phyloP scores from a whole-genome alignment of 2,888 invertebrate genomes.

The Ophion obscuratus region DNA sequence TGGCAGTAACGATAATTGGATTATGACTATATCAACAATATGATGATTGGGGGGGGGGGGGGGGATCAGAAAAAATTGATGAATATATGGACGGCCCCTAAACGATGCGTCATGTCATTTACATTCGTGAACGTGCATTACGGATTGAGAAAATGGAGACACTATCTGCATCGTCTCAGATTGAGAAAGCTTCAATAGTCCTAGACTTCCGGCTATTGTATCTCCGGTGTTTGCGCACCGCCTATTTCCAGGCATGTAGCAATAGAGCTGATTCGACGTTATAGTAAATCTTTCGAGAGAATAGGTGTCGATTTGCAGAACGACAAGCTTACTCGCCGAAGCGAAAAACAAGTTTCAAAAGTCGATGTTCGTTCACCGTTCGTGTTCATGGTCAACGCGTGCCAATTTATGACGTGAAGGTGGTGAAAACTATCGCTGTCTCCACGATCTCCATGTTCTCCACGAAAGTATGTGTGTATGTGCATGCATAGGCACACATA shows the following conservation, averaged over 20 bases:
- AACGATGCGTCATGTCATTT: background rate
- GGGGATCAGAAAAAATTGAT: no score
- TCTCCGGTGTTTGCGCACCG: background rate
- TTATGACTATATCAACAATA: no score
- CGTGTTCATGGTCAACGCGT: conserved; percentile 63
- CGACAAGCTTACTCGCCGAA: conserved; percentile 45
- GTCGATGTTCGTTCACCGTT: conserved; percentile 47
- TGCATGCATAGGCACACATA: background rate
- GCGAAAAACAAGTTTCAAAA: conserved; percentile 58
- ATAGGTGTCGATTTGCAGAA: conserved; percentile 8
- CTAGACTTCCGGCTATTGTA: background rate
- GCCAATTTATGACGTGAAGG: conserved; percentile 73
- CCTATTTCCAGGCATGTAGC: background rate
- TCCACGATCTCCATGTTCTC: no score
- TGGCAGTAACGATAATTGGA: no score
- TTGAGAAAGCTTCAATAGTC: background rate
- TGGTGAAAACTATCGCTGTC: conserved; percentile 66
- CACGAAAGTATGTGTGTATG: background rate
- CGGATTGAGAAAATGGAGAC: no score
- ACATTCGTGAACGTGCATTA: no score
- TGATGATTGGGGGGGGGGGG: no score
- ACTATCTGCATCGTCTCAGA: no score
- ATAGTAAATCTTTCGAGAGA: background rate
- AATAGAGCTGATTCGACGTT: conserved; percentile 11
- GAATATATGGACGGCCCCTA: background rate